These are phyloP conservation scores for Margarornis squamiger DNA, from an alignment of 2,797 vertebrate species.

Conservation along the genomic window DNA sequence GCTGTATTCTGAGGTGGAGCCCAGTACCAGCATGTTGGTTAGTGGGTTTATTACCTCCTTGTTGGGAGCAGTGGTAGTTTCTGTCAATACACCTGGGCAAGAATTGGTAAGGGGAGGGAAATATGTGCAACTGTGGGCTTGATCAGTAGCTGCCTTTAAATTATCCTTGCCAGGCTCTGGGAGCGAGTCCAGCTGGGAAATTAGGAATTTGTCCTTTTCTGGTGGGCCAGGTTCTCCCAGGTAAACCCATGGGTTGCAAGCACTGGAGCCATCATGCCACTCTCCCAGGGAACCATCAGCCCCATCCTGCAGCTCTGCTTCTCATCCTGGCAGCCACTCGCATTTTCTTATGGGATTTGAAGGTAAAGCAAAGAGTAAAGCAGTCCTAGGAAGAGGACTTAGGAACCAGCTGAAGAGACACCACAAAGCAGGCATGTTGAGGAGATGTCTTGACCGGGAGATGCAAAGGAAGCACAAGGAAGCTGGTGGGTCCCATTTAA, in stretches of 20 bases:
- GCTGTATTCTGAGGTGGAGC: background rate
- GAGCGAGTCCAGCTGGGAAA: background rate
- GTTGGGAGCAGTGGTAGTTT: background rate
- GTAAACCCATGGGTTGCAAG: background rate
- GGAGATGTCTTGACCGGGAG: background rate
- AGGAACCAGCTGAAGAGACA: background rate
- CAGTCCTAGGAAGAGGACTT: background rate
- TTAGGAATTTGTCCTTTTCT: background rate
- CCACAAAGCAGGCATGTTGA: background rate
- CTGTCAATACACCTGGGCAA: background rate
- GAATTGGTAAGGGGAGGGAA: background rate
- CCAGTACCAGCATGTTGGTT: background rate
- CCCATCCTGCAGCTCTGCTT: background rate
- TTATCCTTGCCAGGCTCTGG: background rate
- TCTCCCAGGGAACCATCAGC: background rate
- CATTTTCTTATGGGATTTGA: background rate
- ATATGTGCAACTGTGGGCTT: accelerated
- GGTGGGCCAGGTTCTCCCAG: background rate
- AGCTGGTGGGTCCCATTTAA: background rate
- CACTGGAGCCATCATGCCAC: background rate
- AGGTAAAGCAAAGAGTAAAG: background rate
- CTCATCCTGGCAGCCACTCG: accelerated
- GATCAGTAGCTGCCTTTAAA: background rate
- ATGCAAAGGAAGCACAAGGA: background rate
- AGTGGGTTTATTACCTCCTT: accelerated